Conservation (phyloP, 2,113 vertebrate species). For the Poeciliopsis occidentalis region DNA sequence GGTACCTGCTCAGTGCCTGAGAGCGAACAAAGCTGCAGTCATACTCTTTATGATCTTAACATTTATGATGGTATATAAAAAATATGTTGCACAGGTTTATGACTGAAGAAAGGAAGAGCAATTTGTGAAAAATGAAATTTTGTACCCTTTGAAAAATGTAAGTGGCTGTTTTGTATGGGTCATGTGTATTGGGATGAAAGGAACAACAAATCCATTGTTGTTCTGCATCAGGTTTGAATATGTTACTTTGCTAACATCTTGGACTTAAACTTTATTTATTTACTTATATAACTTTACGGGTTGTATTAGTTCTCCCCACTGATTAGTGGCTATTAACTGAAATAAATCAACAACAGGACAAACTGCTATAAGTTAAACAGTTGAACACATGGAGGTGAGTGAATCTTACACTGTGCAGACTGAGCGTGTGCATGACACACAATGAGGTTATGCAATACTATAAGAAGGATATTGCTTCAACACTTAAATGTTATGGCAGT, state of each 20-base stretch:
- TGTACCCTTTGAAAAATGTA: background rate
- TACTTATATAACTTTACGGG: no score
- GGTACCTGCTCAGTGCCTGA: constrained; percentile 93
- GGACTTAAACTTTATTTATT: background rate
- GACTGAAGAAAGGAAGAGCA: background rate
- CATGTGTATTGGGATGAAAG: background rate
- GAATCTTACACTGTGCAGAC: no score
- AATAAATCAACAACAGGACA: background rate
- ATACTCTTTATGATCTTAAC: background rate
- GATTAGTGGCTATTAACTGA: no score
- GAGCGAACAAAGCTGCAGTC: background rate
- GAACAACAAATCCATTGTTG: background rate
- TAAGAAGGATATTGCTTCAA: no score
- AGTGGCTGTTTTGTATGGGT: background rate
- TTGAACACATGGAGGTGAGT: no score
- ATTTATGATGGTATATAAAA: background rate
- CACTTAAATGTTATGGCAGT: background rate
- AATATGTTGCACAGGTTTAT: background rate
- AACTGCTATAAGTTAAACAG: background rate
- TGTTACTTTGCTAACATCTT: background rate
- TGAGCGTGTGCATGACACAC: no score
- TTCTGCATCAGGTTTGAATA: background rate
- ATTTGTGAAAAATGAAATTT: no score
- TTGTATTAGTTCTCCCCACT: background rate
- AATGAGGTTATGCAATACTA: no score